Conservation (phyloP, 1,140 invertebrate species). For the Paramacrobiotus metropolitanus region DNA sequence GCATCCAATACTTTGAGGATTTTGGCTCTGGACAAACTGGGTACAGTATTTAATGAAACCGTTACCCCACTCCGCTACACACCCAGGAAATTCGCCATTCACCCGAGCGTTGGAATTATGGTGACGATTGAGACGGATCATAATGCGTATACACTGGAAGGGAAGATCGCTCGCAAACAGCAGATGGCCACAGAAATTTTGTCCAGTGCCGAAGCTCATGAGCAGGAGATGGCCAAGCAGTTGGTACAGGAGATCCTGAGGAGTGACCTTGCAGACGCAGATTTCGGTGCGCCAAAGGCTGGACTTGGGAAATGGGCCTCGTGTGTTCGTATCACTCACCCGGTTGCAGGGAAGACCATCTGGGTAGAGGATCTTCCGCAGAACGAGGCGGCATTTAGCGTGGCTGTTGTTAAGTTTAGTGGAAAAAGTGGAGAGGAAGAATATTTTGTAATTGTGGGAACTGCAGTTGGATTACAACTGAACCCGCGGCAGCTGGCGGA, state of each 20-base stretch:
- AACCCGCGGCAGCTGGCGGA: constrained; percentile 53
- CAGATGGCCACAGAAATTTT: constrained; percentile 40
- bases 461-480: constrained; percentile 67
- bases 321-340: constrained; percentile 66
- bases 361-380: constrained; percentile 64
- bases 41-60: constrained; percentile 89
- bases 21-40: constrained; percentile 88
- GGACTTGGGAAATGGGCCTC: constrained; percentile 93
- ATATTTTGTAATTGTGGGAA: constrained; percentile 54
- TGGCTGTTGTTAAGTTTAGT: constrained; percentile 43
- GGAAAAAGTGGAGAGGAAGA: constrained; percentile 42
- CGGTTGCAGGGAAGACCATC: constrained; percentile 53
- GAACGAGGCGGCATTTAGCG: constrained; percentile 77
- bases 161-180: constrained; percentile 65
- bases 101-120: constrained; percentile 70
- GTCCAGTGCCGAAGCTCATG: constrained; percentile 36
- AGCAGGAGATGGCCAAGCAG: constrained; percentile 77
- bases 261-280: constrained; percentile 71
- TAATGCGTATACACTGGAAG: constrained; percentile 91
- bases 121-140: constrained; percentile 85
- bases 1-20: constrained; percentile 87
- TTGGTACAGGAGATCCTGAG: constrained; percentile 88
- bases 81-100: constrained; percentile 78
- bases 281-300: constrained; percentile 86
- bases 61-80: constrained; percentile 61